Base-by-base conservation (phyloP, 2,113 vertebrate species). In the Microtus richardsoni region DNA sequence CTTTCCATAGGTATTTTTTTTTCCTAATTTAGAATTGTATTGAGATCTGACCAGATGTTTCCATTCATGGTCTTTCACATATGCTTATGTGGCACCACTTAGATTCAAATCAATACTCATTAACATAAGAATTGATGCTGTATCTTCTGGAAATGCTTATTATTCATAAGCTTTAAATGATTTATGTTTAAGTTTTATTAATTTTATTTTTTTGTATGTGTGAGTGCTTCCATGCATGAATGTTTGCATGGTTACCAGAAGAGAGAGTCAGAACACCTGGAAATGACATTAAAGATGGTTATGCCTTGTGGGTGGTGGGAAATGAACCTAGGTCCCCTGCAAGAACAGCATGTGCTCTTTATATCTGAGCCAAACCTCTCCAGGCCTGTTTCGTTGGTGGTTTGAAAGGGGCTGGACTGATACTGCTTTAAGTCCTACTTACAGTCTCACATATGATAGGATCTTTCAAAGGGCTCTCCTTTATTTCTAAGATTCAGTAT, bases 391-490 rank as follows among this genome's bases (percentile, higher is more conserved):
- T 79, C 8, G 7, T 52, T 85, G 47, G 47, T 21, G 22, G 24
- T 82, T 33, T 39, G 3, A 82, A 64, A 73, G 7, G 19, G 10
- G 2, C 16, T 83, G 4, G 5, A 30, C 0, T 58, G 47, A 2
- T 9, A 24, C 8, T 79, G 11, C 44, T 60, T 11, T 30, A 47
- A 68, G 39, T 1, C 28, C 3, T 30, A 3, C 10, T 88, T 85
- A 33, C 9, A 5, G 24, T 3, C 8, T n/a, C 7, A 4, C 1
- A 1, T 24, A 36, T 3, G 28, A 60, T 2, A 47, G 14, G 36
- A 8, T 79, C 22, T 71, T 54, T 39, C 64, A 41, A 49, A 11
- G 11, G 3, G 7, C 11, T 30, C 7, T 2, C 2, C 16, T 36
- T 73, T 73, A 5, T 70, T 17, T 44, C 16, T 17, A 54, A 22